Conservation (phyloP, 64 coral and sea anemone species). For the Catalaphyllia jardinei region DNA sequence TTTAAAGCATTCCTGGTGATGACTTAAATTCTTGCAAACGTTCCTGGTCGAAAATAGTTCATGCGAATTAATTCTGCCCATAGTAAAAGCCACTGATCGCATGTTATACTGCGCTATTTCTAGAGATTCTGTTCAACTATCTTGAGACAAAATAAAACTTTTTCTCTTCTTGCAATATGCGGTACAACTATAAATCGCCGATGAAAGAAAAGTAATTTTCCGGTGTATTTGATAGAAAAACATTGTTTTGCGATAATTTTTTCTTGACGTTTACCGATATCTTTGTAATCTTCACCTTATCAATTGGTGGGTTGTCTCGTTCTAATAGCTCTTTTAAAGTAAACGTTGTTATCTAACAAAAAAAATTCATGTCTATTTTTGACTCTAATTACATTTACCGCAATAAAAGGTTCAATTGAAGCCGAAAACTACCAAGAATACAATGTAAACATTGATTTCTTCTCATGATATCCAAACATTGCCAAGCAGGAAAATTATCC, state of each 20-base stretch:
- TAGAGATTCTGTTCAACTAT: too few relatives aligned
- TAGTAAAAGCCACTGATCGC: too few relatives aligned
- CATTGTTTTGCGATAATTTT: neutral
- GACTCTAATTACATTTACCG: neutral
- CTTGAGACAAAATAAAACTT: too few relatives aligned
- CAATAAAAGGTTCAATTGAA: neutral
- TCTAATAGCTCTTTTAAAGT: neutral
- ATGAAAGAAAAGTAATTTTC: neutral
- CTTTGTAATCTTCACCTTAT: neutral
- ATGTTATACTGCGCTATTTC: too few relatives aligned
- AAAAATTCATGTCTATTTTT: neutral
- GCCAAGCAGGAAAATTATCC: too few relatives aligned
- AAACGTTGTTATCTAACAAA: neutral
- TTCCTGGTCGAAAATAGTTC: too few relatives aligned
- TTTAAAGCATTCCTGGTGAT: neutral
- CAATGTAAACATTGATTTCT: too few relatives aligned
- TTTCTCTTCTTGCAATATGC: neutral
- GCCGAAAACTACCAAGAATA: too few relatives aligned
- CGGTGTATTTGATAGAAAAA: neutral
- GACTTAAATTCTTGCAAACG: too few relatives aligned
- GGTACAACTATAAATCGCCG: neutral
- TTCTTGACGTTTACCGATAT: neutral
- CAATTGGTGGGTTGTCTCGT: neutral
- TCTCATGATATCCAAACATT: too few relatives aligned
- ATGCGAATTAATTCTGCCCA: too few relatives aligned